Percentiles rank a stretch among this genome's conserved stretches.
Evolutionary conservation across 2,888 invertebrate species (phyloP).

Genomic region (Pyrgus malvae): DNA sequence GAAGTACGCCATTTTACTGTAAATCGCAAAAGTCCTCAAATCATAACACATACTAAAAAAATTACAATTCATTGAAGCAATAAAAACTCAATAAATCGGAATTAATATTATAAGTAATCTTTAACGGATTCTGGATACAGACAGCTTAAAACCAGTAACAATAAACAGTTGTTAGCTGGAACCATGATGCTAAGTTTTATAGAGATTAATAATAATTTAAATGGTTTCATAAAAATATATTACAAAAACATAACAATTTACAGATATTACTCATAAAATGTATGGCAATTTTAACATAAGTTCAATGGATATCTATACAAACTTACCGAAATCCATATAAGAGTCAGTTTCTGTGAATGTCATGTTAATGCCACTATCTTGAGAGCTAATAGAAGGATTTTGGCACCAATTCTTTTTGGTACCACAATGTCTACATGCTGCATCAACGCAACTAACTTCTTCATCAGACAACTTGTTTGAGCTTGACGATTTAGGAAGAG

Average conservation of each 20-base stretch:
- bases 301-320: neutral
- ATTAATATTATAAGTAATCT: constrained; percentile 18
- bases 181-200: neutral
- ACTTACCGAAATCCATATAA: constrained; percentile 73
- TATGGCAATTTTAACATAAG: too few species aligned
- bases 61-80: neutral
- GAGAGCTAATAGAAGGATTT: constrained; percentile 87
- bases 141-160: constrained; percentile 28
- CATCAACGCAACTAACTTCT: constrained; percentile 73
- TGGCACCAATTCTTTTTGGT: constrained; percentile 84
- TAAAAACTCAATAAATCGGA: constrained; percentile 4
- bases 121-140: constrained; percentile 29
- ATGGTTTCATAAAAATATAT: neutral
- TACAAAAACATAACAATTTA: neutral
- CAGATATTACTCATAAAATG: neutral
- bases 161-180: constrained; percentile 11
- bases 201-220: neutral
- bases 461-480: constrained; percentile 82
- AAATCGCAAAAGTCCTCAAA: too few species aligned
- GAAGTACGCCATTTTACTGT: constrained; percentile 65
- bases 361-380: constrained; percentile 90
- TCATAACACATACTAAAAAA: too few species aligned
- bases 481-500: constrained; percentile 77
- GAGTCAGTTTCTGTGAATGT: constrained; percentile 86
- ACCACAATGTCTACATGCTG: constrained; percentile 69